These are phyloP conservation scores for Lontra canadensis DNA, from an alignment of 2,113 vertebrate species.

Conservation along the genomic window DNA sequence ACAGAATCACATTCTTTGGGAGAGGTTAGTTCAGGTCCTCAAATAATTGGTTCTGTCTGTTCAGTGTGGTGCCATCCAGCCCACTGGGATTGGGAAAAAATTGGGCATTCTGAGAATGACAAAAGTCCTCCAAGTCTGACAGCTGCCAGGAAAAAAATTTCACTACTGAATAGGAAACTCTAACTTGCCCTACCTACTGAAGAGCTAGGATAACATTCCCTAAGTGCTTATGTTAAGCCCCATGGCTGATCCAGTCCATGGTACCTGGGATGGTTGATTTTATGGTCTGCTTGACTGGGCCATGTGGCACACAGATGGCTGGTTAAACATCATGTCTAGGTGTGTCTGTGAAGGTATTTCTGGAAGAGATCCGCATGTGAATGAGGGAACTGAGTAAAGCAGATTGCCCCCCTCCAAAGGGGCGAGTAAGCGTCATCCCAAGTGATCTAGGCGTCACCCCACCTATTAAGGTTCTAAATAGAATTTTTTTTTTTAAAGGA, in stretches of 20 bases:
- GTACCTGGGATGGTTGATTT: background rate
- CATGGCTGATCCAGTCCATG: background rate
- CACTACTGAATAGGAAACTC: background rate
- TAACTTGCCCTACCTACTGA: background rate
- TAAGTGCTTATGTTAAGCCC: background rate
- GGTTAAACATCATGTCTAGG: background rate
- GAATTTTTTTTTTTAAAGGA: background rate
- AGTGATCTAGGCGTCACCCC: background rate
- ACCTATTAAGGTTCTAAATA: background rate
- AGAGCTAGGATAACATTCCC: background rate
- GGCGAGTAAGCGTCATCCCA: background rate
- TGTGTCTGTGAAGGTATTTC: background rate
- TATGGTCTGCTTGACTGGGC: background rate
- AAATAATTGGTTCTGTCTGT: conserved; percentile 30
- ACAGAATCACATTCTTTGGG: background rate
- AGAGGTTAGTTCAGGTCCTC: background rate
- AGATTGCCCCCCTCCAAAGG: no score
- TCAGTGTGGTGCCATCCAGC: background rate
- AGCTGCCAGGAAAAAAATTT: background rate
- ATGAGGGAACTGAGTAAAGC: background rate
- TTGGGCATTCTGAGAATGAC: background rate
- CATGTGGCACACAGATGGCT: background rate
- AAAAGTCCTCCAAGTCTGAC: background rate
- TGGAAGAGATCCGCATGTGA: background rate
- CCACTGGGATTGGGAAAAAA: background rate